Conservation (phyloP, 2,888 invertebrate genomes). For the Mimumesa dahlbomi region DNA sequence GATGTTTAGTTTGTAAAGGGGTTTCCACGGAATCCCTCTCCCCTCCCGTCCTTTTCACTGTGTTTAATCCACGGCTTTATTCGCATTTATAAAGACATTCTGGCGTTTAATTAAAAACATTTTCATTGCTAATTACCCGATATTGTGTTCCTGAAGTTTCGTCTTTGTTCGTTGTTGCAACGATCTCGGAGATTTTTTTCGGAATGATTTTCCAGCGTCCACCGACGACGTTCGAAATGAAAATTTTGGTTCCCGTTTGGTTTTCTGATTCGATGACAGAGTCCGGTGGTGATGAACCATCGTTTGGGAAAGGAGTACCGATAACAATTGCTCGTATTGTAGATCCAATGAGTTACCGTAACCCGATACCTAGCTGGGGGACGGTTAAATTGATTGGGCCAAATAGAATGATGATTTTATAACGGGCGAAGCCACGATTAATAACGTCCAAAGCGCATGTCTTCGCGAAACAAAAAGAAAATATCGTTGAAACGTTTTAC, state of each 20-base stretch:
- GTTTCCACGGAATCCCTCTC: not conserved
- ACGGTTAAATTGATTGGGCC: constrained; percentile 59
- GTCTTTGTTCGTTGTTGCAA: not conserved
- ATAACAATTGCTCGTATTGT: constrained; percentile 49
- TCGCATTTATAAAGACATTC: constrained; percentile 2
- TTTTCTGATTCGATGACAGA: not conserved
- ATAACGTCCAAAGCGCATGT: constrained; percentile 2
- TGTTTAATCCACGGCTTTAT: not conserved
- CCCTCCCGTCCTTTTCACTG: not conserved
- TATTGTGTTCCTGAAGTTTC: not conserved
- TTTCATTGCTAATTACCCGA: not conserved
- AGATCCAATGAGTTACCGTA: constrained; percentile 58
- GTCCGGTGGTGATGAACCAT: not conserved
- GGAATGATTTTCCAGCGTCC: no score
- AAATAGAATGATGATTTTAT: constrained; percentile 64
- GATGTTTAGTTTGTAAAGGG: not conserved
- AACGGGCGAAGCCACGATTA: constrained; percentile 22
- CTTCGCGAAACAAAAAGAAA: not conserved
- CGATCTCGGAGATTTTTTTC: no score
- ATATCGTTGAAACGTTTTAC: not conserved
- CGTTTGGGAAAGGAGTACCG: constrained; percentile 35
- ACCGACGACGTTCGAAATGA: not conserved
- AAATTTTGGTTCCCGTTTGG: not conserved
- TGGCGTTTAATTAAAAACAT: constrained; percentile 10
- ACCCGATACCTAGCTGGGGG: constrained; percentile 65